phyloP scores from a whole-genome alignment of 2,888 invertebrate species.

The Microplitis manilae region DNA sequence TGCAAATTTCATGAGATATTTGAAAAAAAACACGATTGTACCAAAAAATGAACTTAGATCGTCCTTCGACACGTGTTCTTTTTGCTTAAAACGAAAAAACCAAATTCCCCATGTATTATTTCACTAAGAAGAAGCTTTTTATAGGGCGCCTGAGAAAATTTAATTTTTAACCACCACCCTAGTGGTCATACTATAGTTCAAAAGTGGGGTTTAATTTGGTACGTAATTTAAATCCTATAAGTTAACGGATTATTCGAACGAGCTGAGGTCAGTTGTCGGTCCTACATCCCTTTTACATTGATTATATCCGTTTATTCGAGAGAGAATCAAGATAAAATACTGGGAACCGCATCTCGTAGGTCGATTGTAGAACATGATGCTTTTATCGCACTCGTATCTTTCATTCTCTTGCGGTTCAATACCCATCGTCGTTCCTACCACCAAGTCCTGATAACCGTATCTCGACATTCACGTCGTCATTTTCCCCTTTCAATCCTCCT shows the following conservation, averaged over 20 bases:
- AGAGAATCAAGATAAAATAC: constrained; percentile 18
- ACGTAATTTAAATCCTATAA: background rate
- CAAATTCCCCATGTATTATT: no score
- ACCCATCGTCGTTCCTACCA: constrained; percentile 25
- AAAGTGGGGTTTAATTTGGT: background rate
- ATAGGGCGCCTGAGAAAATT: no score
- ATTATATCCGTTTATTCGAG: constrained; percentile 1
- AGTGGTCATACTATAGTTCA: background rate
- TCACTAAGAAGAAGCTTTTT: no score
- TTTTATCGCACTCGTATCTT: constrained; percentile 26
- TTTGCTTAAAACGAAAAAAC: no score
- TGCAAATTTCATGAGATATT: no score
- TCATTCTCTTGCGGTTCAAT: constrained; percentile 26
- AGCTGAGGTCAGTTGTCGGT: background rate
- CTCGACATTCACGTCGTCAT: constrained; percentile 29
- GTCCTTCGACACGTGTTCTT: no score
- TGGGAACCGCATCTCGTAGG: background rate
- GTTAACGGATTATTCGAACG: background rate
- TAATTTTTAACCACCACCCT: no score
- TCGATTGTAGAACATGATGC: constrained; percentile 23
- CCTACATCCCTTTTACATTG: background rate
- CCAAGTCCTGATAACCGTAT: constrained; percentile 26
- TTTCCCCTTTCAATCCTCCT: constrained; percentile 8
- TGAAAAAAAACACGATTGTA: no score
- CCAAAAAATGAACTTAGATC: no score